phyloP scores from a whole-genome alignment of 1,140 invertebrate genomes.

The Ceratosolen solmsi region DNA sequence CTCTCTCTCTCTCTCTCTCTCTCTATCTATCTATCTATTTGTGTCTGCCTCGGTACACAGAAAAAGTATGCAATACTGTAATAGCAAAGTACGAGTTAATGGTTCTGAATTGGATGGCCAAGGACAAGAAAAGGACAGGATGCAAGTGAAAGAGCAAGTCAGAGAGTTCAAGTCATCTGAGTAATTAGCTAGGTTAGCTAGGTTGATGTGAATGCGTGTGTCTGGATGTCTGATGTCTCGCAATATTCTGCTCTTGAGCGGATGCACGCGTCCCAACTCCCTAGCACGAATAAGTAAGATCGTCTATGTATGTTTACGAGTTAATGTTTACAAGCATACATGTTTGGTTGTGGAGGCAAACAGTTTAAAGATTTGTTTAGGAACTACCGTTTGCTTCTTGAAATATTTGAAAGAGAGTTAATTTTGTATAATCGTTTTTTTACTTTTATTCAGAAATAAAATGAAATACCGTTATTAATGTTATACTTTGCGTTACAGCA shows the following conservation, averaged over 20 bases:
- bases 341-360: not conserved
- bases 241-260: not conserved
- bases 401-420: conserved; percentile 29
- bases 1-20: not conserved
- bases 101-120: conserved; percentile 46
- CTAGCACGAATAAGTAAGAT: too few relatives aligned
- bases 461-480: not conserved
- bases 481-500: too few relatives aligned
- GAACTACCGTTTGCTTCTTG: conserved; percentile 43
- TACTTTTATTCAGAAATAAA: not conserved
- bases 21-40: not conserved
- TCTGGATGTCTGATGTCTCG: not conserved
- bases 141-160: conserved; percentile 37
- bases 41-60: not conserved
- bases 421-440: conserved; percentile 39
- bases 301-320: not conserved
- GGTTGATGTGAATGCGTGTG: conserved; percentile 22
- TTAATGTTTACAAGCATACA: not conserved
- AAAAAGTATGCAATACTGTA: conserved; percentile 1
- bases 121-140: conserved; percentile 38
- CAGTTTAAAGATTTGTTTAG: conserved; percentile 45
- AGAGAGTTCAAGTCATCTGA: conserved; percentile 52
- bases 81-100: conserved; percentile 29
- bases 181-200: conserved; percentile 59
- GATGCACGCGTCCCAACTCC: not conserved